Base-by-base conservation (phyloP, 53 echinoderm and acorn worm species). In the Zoroaster sp. region DNA sequence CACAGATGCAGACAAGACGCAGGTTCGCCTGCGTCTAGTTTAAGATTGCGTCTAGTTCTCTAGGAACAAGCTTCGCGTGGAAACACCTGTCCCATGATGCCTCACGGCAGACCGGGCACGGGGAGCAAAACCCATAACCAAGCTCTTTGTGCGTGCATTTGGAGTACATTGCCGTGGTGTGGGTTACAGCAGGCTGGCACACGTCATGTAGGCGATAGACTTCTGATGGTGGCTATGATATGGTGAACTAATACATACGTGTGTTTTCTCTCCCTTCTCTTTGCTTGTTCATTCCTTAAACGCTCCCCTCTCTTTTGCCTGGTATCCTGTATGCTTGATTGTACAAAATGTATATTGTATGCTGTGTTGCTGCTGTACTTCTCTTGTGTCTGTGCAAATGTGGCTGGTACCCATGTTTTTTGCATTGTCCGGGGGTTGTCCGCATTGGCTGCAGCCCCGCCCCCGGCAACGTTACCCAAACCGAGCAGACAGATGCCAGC, bases 391-490 rank as follows among this genome's bases (percentile, higher is more conserved):
- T 18, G 7, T 88, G 66, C 36, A 71, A 79, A 55, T 79, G 39
- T 92, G 82, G 80, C 89, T 89, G 55, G 47, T 75, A 59, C 77
- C 23, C 78, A 55, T 71, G 40, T 53, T 68, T 33, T 66, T 77
- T 87, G 42, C 63, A 37, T 79, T 75, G 86, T 67, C 41, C 63
- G 14, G 40, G 40, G 53, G 30, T 41, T 71, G 37, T 33, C 37
- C 28, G 54, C 83, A 21, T 47, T 54, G 45, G 40, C 23, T 77
- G 54, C 88, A 96, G 96, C 88, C 74, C 88, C 87, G 49, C 95
- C 95, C 49, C 97, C 97, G 45, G 83, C 93, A 35, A 93, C 97
- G 43, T 52, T 91, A 40, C 97, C 97, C 41, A 97, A 97, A 93
- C 97, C 97, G 15, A 85, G 73, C 77, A 89, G 73, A 54, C 74